Conservation (phyloP, 1,140 invertebrate species). For the Augochlora pura region DNA sequence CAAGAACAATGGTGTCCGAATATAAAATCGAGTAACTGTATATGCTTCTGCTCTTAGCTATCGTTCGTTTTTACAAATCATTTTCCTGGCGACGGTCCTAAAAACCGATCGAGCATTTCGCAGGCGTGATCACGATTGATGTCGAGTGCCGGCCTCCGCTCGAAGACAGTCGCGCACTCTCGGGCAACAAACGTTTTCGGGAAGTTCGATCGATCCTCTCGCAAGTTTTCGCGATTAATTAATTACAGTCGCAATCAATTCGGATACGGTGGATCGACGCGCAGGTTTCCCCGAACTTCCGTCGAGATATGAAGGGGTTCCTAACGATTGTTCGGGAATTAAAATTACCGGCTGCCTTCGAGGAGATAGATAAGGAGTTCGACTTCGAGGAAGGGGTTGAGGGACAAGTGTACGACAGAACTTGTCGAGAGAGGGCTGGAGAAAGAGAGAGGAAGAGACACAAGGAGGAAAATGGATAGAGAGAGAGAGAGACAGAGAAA, state of each 20-base stretch:
- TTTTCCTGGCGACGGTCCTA: too few relatives aligned
- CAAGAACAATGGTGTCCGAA: too few relatives aligned
- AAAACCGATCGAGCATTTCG: too few relatives aligned
- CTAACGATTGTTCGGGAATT: slow-evolving; percentile 37
- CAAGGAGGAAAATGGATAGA: too few relatives aligned
- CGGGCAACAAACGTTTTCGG: slow-evolving; percentile 7
- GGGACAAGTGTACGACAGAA: slow-evolving; percentile 5
- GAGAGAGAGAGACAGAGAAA: not conserved
- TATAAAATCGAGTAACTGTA: too few relatives aligned
- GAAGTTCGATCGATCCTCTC: slow-evolving; percentile 10
- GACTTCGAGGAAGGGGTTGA: not conserved
- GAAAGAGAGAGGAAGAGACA: not conserved
- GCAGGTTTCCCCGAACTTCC: not conserved
- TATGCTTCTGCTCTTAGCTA: too few relatives aligned
- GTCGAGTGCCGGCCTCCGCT: too few relatives aligned
- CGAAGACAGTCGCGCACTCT: not conserved
- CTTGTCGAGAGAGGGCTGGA: not conserved
- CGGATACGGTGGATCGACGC: slow-evolving; percentile 2
- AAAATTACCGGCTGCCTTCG: slow-evolving; percentile 14
- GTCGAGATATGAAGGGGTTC: slow-evolving; percentile 6
- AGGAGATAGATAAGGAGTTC: slow-evolving; percentile 7
- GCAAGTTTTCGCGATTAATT: slow-evolving; percentile 33
- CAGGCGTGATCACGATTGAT: slow-evolving; percentile 5
- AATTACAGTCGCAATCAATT: slow-evolving; percentile 21
- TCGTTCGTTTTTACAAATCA: too few relatives aligned